Base-by-base conservation (phyloP, 2,888 invertebrate species). In the Phragmatobia fuliginosa region DNA sequence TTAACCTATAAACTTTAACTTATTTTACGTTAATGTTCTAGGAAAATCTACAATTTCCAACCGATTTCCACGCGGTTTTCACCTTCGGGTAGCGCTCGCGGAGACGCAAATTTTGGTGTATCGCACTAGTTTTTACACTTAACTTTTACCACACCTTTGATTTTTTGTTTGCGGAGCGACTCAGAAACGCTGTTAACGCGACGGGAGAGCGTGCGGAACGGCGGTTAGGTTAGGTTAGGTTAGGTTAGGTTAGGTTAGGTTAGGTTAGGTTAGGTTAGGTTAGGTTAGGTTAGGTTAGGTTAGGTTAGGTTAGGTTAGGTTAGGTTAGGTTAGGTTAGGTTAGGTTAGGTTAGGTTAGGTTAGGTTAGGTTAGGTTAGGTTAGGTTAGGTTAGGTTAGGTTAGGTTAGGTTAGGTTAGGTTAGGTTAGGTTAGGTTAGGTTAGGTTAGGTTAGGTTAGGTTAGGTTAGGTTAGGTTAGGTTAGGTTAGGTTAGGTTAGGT, bases 401-500 rank as follows among this genome's bases (percentile, higher is more conserved):
- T 75, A 72, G 72, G 75, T 72, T 72, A 72, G 75, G 75, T 75
- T 75, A 72, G 75, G 75, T 75, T 75, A 75, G 75, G 74, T 74
- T 67, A 69, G 71, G 71, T 75, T 69, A 71, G 63, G 66, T 68
- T 66, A 65, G 67, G 73, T 76, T 73, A 74, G 75, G 75, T 75
- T 74, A 75, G 73, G 73, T 73, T 75, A 75, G 73, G 73, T 73
- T 73, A 76, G 76, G 76, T 76, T 77, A 77, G 77, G 79, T 79
- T 79, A 79, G 79, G 79, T 79, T 77, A 77, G 79, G 77, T 66
- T 72, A 61, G 61, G 68, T 61, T 68, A 61, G 61, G 68, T 61
- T 68, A 60, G 60, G 68, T 60, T 68, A 60, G 60, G 68, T 60
- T 68, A 60, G 60, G 68, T 60, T 68, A 49, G 61, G 68, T 72